Conservation (phyloP, 2,888 invertebrate species). For the Cephonodes hylas region DNA sequence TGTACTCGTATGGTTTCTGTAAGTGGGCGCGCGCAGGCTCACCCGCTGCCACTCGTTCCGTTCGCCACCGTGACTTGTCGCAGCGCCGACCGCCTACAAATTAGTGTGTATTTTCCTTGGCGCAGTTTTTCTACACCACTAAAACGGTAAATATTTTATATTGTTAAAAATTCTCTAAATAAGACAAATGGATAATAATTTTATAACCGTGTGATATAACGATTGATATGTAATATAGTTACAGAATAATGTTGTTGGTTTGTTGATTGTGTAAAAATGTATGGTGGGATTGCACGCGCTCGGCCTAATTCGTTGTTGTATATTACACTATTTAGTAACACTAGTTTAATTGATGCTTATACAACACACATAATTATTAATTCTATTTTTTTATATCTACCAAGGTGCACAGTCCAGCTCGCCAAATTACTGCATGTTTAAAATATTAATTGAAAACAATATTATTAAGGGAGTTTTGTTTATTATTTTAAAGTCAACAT, state of each 20-base stretch:
- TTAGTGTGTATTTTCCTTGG: too few species aligned
- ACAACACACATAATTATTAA: constrained; percentile 2
- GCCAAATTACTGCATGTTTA: neutral
- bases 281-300: constrained; percentile 7
- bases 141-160: too few species aligned
- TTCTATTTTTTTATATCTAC: constrained; percentile 3
- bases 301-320: constrained; percentile 23
- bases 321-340: constrained; percentile 25
- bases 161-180: too few species aligned
- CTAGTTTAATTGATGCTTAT: constrained; percentile 28
- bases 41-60: neutral
- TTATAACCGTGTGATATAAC: too few species aligned
- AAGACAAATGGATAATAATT: too few species aligned
- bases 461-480: neutral
- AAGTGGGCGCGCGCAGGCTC: neutral
- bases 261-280: neutral
- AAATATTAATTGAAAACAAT: neutral
- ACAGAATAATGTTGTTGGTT: too few species aligned
- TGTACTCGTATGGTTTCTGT: constrained; percentile 20
- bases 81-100: too few species aligned
- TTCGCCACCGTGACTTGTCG: too few species aligned
- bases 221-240: too few species aligned
- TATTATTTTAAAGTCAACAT: neutral
- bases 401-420: neutral
- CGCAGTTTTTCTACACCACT: too few species aligned